Conservation (phyloP, 2,797 vertebrate species). For the Peromyscus nudipes region DNA sequence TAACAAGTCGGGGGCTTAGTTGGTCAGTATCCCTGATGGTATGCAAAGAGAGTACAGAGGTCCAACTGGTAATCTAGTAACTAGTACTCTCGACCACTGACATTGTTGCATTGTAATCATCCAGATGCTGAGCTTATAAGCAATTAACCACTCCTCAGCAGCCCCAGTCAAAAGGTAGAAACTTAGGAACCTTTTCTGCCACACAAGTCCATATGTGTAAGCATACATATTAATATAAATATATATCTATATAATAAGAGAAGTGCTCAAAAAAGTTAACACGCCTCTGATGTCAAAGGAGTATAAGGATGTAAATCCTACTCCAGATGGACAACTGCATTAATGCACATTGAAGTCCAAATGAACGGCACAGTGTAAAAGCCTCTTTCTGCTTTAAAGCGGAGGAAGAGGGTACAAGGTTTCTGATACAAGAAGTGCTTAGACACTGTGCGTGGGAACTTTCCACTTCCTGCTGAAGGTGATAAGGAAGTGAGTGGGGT, state of each 20-base stretch:
- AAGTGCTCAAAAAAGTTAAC: neutral
- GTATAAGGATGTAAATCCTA: neutral
- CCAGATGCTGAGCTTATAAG: conserved; percentile 47
- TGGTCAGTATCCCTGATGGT: neutral
- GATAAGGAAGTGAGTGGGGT: neutral
- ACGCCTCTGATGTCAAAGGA: neutral
- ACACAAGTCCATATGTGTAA: neutral
- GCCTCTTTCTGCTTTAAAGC: conserved; percentile 49
- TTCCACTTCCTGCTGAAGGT: conserved; percentile 41
- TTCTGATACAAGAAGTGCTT: neutral
- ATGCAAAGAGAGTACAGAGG: neutral
- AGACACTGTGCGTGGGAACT: neutral
- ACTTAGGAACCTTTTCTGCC: conserved; percentile 39
- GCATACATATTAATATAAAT: neutral
- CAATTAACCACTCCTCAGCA: conserved; percentile 21
- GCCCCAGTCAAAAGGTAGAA: conserved; percentile 15
- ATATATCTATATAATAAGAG: neutral
- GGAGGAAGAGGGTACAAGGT: neutral
- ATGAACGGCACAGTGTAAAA: neutral
- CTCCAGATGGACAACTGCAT: neutral
- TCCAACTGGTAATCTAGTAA: neutral
- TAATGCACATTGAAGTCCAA: conserved; percentile 40
- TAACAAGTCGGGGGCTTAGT: neutral
- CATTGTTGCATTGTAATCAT: conserved; percentile 34
- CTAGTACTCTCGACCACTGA: neutral